Percentiles rank a stretch among this genome's conserved stretches.
Conservation (phyloP, 1,140 invertebrate genomes). For the Drosophila truncata region DNA sequence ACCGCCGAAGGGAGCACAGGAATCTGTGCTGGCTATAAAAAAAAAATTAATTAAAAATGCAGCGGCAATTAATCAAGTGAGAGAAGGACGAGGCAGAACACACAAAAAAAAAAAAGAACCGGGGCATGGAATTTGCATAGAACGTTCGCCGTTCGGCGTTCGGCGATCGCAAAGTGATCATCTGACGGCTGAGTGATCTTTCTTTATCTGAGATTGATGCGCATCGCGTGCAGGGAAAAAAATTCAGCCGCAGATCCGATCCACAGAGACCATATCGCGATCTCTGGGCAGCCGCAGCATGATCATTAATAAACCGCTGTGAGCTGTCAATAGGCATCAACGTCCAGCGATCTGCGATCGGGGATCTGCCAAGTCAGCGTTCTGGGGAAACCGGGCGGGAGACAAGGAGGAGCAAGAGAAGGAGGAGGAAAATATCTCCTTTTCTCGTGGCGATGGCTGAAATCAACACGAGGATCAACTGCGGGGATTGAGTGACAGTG, state of each 20-base stretch:
- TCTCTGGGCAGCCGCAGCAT: conserved; percentile 67
- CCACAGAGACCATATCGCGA: conserved; percentile 24
- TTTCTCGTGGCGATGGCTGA: conserved; percentile 13
- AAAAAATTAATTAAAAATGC: conserved; percentile 60
- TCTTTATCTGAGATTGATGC: conserved; percentile 78
- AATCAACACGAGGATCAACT: conserved; percentile 56
- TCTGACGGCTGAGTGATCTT: conserved; percentile 77
- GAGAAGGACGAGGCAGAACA: conserved; percentile 8
- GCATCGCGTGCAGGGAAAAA: conserved; percentile 64
- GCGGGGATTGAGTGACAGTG: conserved; percentile 60
- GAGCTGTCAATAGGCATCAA: conserved; percentile 85
- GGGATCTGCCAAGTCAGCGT: conserved; percentile 20
- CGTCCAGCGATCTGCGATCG: conserved; percentile 56
- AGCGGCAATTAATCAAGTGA: conserved; percentile 53
- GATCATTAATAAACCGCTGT: conserved; percentile 85
- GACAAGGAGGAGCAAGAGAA: background rate
- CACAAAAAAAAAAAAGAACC: background rate
- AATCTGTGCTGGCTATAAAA: conserved; percentile 6
- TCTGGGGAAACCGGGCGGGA: background rate
- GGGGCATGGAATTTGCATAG: conserved; percentile 54
- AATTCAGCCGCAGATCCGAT: conserved; percentile 25
- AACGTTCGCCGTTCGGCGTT: conserved; percentile 19
- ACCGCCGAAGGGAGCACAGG: conserved; percentile 14
- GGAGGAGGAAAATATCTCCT: conserved; percentile 5
- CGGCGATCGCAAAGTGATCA: conserved; percentile 45